Evolutionary conservation across 2,888 invertebrate species (phyloP), one percentile per base, ranked within the genome.

Genomic region (Cryptus armator): DNA sequence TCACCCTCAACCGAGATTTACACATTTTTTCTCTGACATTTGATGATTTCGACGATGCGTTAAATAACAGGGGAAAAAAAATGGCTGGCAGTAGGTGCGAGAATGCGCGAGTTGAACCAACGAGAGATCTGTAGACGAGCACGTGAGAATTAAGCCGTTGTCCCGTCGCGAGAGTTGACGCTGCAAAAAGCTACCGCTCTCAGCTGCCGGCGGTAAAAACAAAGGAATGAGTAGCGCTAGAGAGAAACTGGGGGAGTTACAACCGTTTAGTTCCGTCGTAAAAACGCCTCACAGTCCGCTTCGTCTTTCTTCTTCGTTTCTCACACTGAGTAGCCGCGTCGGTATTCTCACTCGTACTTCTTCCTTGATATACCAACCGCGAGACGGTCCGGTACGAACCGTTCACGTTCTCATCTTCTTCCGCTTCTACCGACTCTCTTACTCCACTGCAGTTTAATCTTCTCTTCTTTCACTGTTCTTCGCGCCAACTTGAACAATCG

Each of bases 261-360:
- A 88, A 86, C 86, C 90, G 88, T 90, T 92, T 91, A 91, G 89
- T 87, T 86, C 84, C 88, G 81, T 90, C 89, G 85, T 90, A 91
- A 90, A 90, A 91, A 89, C 86, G 87, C 88, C 87, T 88, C 84
- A 78, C 71, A 80, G 86, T 87, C 86, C 80, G 72, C 53, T 66
- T 78, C 70, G 62, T 79, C 70, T 72, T 85, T 62, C 85, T 86
- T 75, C 75, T 87, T 86, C 83, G 74, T 80, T 83, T 64, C 81
- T 70, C 62, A 24, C 48, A n/a, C 72, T 29, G 56, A 43, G 32
- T 24, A 44, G 46, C 12, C 44, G 46, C 10, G 59, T 62, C 59
- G 3, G 72, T 29, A 44, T 16, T 59, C 72, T 74, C 56, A n/a
- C 44, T 62, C 72, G 59, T 46, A 59, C 44, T 44, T 44, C 6